Base-by-base conservation (phyloP, 1,140 invertebrate species). In the Micrasema longulum region DNA sequence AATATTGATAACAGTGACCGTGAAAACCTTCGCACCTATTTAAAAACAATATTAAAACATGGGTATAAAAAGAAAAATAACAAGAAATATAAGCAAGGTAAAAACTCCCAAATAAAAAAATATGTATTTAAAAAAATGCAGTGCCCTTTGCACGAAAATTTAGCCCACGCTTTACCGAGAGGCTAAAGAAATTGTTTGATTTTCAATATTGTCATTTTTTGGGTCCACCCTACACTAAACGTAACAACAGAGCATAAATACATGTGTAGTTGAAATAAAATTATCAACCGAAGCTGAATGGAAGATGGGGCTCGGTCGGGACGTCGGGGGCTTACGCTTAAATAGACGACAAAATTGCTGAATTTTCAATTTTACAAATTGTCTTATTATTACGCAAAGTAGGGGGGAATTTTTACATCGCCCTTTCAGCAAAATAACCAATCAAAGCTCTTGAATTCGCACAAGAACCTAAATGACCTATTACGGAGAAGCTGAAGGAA, bases 251-350 rank as follows among this genome's bases (percentile, higher is more conserved):
- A 64, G 65, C 69, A 69, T 60, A 60, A 75, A 75, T n/a, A n/a
- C n/a, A n/a, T n/a, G n/a, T n/a, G n/a, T 75, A 75, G 73, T 75
- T 75, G 66, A 66, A 75, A 75, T 72, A 72, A 72, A 75, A 75
- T 75, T 75, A 75, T 72, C 69, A 57, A 47, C 65, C 43, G 48
- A 52, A 43, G 43, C 55, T 57, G 53, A 57, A 57, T 2, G 53
- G 31, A 57, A 35, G 36, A 57, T 57, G 36, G n/a, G 53, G 53
- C 26, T 57, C 36, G 53, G 31, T 12, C 16, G 23, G 36, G 72
- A 50, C 18, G 16, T 23, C 7, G 38, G 53, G 26, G 36, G 38
- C 16, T 43, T 18, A 45, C 60, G 60, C 69, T 38, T 75, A 38
- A 75, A 69, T 69, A 67, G 69, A 36, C 65, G 70, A 57, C 57